Conservation (phyloP, 2,888 invertebrate species). For the Lochmaea crataegi region DNA sequence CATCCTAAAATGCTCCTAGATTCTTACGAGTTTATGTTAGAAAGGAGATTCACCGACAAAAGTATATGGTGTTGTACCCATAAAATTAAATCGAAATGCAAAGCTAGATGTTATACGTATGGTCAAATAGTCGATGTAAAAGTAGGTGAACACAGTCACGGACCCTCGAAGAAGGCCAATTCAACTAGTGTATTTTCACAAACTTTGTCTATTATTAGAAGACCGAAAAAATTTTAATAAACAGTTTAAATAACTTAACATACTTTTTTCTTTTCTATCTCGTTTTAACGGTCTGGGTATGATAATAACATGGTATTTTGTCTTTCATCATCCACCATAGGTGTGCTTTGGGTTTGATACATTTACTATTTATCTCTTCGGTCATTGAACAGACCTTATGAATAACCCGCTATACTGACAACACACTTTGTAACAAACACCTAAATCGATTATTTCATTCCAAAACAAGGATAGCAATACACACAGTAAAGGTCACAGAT, state of each 20-base stretch:
- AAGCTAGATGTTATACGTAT: constrained; percentile 40
- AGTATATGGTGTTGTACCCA: constrained; percentile 52
- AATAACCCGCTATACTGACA: too few relatives aligned
- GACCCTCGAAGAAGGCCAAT: not conserved
- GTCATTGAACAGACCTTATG: too few relatives aligned
- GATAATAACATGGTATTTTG: too few relatives aligned
- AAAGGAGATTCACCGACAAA: constrained; percentile 41
- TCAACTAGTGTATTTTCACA: constrained; percentile 29
- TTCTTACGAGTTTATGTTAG: constrained; percentile 46
- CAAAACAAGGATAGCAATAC: too few relatives aligned
- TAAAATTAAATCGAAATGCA: constrained; percentile 40
- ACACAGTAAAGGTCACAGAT: too few relatives aligned
- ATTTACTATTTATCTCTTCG: too few relatives aligned
- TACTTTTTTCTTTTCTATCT: too few relatives aligned
- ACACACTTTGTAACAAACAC: too few relatives aligned
- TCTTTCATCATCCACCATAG: too few relatives aligned
- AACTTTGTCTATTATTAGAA: constrained; percentile 36
- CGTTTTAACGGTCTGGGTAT: too few relatives aligned
- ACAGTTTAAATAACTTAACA: not conserved
- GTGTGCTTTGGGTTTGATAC: too few relatives aligned
- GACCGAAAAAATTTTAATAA: constrained; percentile 23
- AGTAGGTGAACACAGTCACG: constrained; percentile 39
- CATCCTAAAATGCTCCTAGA: constrained; percentile 50
- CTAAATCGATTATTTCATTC: too few relatives aligned
- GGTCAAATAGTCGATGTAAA: constrained; percentile 38